A percentile compares a stretch with the other conserved stretches of the same genome.
Evolutionary conservation across 92 coral and sea anemone species (phyloP).

Genomic region (Virgularia gustaviana): DNA sequence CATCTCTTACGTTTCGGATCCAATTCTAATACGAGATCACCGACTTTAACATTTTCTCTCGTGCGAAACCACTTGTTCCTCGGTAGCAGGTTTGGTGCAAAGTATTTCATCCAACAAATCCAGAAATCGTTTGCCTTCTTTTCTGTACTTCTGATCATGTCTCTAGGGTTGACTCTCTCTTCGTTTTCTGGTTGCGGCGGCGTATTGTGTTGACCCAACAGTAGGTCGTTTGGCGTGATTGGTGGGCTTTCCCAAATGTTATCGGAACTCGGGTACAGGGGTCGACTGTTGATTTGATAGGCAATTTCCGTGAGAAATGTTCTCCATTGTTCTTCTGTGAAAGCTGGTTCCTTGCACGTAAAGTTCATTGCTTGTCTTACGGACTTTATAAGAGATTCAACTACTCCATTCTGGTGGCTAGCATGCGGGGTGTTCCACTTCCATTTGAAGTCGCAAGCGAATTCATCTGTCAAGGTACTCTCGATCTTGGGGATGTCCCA

Average conservation of each 20-base stretch:
- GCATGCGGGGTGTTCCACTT: background rate
- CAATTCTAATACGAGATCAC: background rate
- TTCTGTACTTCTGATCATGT: no score
- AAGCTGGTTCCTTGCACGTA: constrained; percentile 53
- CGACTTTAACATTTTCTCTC: background rate
- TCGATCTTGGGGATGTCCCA: constrained; percentile 27
- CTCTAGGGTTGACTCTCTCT: no score
- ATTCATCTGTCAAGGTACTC: constrained; percentile 7
- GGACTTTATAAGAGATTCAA: constrained; percentile 42
- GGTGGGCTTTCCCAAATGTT: constrained; percentile 55
- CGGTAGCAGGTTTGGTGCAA: no score
- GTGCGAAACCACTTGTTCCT: no score
- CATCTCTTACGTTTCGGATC: no score
- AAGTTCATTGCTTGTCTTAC: constrained; percentile 56
- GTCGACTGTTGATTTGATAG: constrained; percentile 46
- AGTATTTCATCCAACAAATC: no score
- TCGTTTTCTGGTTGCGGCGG: no score
- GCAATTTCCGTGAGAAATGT: constrained; percentile 46
- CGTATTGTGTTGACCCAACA: no score
- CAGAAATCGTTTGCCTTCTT: no score
- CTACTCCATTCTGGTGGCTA: background rate
- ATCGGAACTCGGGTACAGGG: constrained; percentile 59
- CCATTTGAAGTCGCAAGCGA: constrained; percentile 6
- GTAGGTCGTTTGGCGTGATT: constrained; percentile 45
- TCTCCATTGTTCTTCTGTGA: constrained; percentile 63